phyloP scores from a whole-genome alignment of 2,888 invertebrate genomes.

The Drosophila kokeensis region DNA sequence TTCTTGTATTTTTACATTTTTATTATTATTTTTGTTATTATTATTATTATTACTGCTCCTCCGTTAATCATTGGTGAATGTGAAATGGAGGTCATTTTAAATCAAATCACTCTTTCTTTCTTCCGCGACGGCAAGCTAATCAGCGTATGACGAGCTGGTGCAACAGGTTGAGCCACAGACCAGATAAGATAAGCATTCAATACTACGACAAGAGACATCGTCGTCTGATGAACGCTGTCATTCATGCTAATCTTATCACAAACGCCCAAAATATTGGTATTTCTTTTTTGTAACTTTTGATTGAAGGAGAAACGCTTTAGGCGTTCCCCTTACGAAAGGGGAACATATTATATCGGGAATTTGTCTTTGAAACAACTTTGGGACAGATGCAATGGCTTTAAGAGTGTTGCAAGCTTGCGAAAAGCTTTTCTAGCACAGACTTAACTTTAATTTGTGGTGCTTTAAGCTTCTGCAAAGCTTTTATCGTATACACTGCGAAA shows the following conservation, averaged over 20 bases:
- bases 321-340: constrained; percentile 16
- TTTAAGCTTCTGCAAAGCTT: background rate
- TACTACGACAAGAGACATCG: background rate
- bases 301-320: constrained; percentile 12
- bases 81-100: background rate
- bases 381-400: constrained; percentile 8
- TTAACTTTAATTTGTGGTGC: background rate
- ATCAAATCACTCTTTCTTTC: background rate
- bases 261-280: constrained; percentile 11
- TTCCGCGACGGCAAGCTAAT: constrained; percentile 43
- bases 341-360: background rate
- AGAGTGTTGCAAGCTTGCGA: background rate
- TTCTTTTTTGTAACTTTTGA: background rate
- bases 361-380: constrained; percentile 51
- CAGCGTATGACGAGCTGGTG: constrained; percentile 39
- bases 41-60: background rate
- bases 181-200: background rate
- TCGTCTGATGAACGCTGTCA: background rate
- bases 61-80: background rate
- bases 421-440: constrained; percentile 3
- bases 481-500: background rate
- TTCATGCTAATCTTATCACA: constrained; percentile 10
- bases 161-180: constrained; percentile 12
- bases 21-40: background rate
- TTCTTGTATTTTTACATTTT: background rate